Base-by-base conservation (phyloP, 2,888 invertebrate genomes). In the Gymnoscelis rufifasciata region DNA sequence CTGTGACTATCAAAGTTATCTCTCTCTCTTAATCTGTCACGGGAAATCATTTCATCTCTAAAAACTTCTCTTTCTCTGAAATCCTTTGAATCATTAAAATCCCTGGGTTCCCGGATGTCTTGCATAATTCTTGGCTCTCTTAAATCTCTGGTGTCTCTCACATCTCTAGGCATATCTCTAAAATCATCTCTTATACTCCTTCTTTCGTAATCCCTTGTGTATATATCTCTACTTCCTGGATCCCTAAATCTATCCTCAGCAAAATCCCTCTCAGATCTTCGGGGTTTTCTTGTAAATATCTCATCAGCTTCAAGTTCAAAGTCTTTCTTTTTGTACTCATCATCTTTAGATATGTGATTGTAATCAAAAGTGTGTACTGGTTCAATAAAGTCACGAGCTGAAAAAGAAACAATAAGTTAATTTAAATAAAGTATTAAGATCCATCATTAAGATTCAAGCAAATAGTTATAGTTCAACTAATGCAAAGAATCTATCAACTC, bases 311-410 rank as follows among this genome's bases (percentile, higher is more conserved):
- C 83, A 54, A 62, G 76, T 58, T 81, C 82, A 62, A 79, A 83
- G 61, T 83, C 74, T 48, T 61, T 77, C 48, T 66, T 78, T 51
- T 68, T 78, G 14, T 59, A 60, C 31, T 83, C 84, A 13, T 68
- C 68, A 45, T 83, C 78, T 56, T 84, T 90, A 38, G 90, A 88
- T 62, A 82, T 90, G 66, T 94, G 93, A 53, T 92, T 91, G 71
- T 94, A 94, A 69, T 94, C 93, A 78, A 93, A 92, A 57, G 90
- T 91, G 64, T 92, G 90, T 4, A 92, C 88, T 13, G 92, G 91
- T 67, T 91, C 91, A 57, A 92, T 89, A 52, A 91, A 88, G 43
- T 90, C 89, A 36, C 88, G 86, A 41, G 80, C 89, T 89, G 63
- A 65, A 83, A 50, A 39, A 15, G 44, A 42, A 11, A 44, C 10